phyloP scores from a whole-genome alignment of 2,888 invertebrate species.

The Aradus depressus region DNA sequence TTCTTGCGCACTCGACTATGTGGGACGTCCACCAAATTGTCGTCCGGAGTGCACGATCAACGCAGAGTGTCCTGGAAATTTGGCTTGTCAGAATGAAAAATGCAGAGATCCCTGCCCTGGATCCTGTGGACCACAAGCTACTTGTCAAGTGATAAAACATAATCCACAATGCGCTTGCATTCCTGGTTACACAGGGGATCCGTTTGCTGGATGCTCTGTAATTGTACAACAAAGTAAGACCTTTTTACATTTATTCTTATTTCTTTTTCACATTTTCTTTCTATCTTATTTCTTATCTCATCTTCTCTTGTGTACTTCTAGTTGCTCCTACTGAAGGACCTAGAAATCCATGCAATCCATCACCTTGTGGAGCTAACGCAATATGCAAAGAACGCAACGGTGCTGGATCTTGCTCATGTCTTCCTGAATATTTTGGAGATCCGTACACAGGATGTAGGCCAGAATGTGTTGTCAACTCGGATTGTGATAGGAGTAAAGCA shows the following conservation, averaged over 20 bases:
- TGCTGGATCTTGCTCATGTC: slow-evolving; percentile 71
- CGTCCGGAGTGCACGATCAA: slow-evolving; percentile 76
- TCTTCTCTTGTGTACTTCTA: slow-evolving; percentile 33
- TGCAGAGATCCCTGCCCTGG: slow-evolving; percentile 77
- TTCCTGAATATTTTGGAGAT: slow-evolving; percentile 74
- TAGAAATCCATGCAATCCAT: slow-evolving; percentile 71
- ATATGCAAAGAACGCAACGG: slow-evolving; percentile 70
- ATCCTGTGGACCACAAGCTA: slow-evolving; percentile 67
- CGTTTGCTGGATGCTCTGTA: slow-evolving; percentile 59
- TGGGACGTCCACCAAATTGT: slow-evolving; percentile 75
- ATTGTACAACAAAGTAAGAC: slow-evolving; percentile 37
- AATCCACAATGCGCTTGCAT: slow-evolving; percentile 72
- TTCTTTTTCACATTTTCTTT: slow-evolving; percentile 1
- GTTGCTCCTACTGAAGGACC: slow-evolving; percentile 50
- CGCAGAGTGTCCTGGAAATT: slow-evolving; percentile 70
- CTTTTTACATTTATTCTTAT: slow-evolving; percentile 1
- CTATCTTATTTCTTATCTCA: not conserved
- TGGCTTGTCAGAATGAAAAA: slow-evolving; percentile 70
- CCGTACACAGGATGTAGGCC: slow-evolving; percentile 77
- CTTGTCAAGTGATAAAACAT: slow-evolving; percentile 71
- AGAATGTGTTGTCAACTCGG: slow-evolving; percentile 73
- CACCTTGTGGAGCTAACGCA: slow-evolving; percentile 78
- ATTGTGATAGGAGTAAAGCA: slow-evolving; percentile 62
- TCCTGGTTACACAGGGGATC: slow-evolving; percentile 71
- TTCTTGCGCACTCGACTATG: slow-evolving; percentile 64